A percentile compares a stretch with the other conserved stretches of the same genome.
These are phyloP conservation scores for Drosophila kikkawai DNA, from an alignment of 1,140 invertebrate species.

Conservation along the genomic window DNA sequence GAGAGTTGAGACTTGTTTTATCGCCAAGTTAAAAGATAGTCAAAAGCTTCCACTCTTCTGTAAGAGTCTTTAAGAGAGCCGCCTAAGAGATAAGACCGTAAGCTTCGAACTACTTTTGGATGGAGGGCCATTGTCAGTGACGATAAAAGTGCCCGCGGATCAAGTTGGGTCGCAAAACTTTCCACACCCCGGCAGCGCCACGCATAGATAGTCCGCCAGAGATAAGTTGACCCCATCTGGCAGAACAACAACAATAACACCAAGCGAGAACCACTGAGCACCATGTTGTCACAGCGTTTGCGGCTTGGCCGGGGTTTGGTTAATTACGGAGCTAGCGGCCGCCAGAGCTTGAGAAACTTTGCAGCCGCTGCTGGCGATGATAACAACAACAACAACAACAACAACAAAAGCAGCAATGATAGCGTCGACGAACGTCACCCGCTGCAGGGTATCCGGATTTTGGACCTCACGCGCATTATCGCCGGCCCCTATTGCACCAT, in stretches of 20 bases:
- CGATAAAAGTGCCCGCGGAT: slow-evolving; percentile 46
- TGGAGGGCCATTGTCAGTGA: slow-evolving; percentile 34
- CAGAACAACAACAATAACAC: not conserved
- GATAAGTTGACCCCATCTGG: slow-evolving; percentile 32
- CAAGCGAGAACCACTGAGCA: not conserved
- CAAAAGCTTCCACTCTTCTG: slow-evolving; percentile 34
- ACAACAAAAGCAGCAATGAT: slow-evolving; percentile 7
- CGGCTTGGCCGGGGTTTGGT: slow-evolving; percentile 17
- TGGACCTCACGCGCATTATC: slow-evolving; percentile 94
- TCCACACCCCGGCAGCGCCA: slow-evolving; percentile 17
- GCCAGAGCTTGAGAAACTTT: slow-evolving; percentile 69
- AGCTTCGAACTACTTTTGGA: slow-evolving; percentile 12
- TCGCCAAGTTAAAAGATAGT: slow-evolving; percentile 15
- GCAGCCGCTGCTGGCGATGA: slow-evolving; percentile 37
- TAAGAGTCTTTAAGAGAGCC: slow-evolving; percentile 13
- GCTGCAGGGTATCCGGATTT: slow-evolving; percentile 88
- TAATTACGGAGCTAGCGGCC: slow-evolving; percentile 47
- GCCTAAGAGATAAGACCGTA: slow-evolving; percentile 23
- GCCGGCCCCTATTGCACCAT: slow-evolving; percentile 96
- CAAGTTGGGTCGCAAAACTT: slow-evolving; percentile 46
- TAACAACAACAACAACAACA: slow-evolving; percentile 16
- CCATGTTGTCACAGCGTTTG: slow-evolving; percentile 33
- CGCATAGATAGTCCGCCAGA: slow-evolving; percentile 19
- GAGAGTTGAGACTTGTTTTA: not conserved
- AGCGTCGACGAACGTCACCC: slow-evolving; percentile 62